Percentiles rank a stretch among this genome's conserved stretches.
These are phyloP conservation scores for Molanna angustata DNA, from an alignment of 2,888 invertebrate genomes.

Conservation along the genomic window DNA sequence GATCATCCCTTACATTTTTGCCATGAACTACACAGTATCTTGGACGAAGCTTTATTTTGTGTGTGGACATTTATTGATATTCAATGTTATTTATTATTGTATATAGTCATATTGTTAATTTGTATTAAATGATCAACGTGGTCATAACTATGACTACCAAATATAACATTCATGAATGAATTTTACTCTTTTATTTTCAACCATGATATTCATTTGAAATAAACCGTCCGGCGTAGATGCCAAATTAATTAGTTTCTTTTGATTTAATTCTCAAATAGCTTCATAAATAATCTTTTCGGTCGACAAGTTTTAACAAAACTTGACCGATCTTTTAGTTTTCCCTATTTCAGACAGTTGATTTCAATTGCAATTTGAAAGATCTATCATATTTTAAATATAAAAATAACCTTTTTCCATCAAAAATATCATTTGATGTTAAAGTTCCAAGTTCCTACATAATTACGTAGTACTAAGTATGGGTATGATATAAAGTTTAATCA, in stretches of 20 bases:
- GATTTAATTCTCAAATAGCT: neutral
- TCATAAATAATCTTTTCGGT: no score
- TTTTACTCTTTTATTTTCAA: conserved; percentile 1
- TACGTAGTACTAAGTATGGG: no score
- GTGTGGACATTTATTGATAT: conserved; percentile 23
- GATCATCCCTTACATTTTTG: conserved; percentile 13
- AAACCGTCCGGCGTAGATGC: neutral
- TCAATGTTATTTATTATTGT: conserved; percentile 30
- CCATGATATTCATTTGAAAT: neutral
- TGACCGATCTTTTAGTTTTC: no score
- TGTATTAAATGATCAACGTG: conserved; percentile 14
- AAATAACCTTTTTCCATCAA: no score
- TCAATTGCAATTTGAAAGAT: no score
- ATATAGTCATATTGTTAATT: conserved; percentile 29
- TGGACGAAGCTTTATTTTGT: conserved; percentile 26
- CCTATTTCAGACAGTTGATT: no score
- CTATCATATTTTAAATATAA: no score
- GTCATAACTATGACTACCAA: conserved; percentile 13
- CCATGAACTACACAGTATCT: conserved; percentile 13
- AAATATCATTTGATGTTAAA: no score
- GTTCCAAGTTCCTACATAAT: no score
- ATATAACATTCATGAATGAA: conserved; percentile 15
- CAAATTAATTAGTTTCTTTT: neutral
- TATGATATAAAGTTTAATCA: no score
- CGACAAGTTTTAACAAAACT: no score